phyloP scores from a whole-genome alignment of 2,888 invertebrate species.

The Parascotia fuliginaria region DNA sequence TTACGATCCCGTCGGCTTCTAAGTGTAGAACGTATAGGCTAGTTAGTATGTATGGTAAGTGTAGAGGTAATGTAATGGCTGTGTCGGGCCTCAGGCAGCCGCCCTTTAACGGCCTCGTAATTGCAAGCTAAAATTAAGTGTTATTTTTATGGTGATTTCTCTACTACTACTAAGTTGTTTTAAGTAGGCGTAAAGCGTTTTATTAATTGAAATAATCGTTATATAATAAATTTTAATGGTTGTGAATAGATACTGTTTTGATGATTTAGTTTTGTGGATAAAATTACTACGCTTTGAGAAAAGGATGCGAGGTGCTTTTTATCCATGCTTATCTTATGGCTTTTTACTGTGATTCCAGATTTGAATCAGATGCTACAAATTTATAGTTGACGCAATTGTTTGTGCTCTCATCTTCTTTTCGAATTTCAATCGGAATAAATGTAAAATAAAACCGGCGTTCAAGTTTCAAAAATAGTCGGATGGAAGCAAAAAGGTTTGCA shows the following conservation, averaged over 20 bases:
- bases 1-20: constrained; percentile 69
- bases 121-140: constrained; percentile 84
- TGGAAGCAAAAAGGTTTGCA: constrained; percentile 28
- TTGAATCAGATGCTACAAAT: not conserved
- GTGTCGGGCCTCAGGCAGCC: constrained; percentile 72
- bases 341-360: not conserved
- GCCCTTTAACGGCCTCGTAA: constrained; percentile 82
- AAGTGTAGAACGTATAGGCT: constrained; percentile 56
- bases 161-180: constrained; percentile 83
- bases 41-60: constrained; percentile 69
- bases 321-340: too few relatives aligned
- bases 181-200: constrained; percentile 82
- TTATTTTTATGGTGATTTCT: constrained; percentile 86
- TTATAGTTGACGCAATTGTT: too few relatives aligned
- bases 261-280: constrained; percentile 12
- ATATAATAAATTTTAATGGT: constrained; percentile 41
- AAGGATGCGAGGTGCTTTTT: too few relatives aligned
- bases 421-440: too few relatives aligned
- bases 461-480: constrained; percentile 16
- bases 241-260: constrained; percentile 21
- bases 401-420: too few relatives aligned
- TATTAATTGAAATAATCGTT: constrained; percentile 78
- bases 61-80: constrained; percentile 76
- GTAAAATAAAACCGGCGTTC: not conserved
- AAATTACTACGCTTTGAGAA: not conserved